A percentile compares a stretch with the other conserved stretches of the same genome.
These are phyloP conservation scores for Entomobrya multifasciata DNA, from an alignment of 2,888 invertebrate genomes.

Conservation along the genomic window DNA sequence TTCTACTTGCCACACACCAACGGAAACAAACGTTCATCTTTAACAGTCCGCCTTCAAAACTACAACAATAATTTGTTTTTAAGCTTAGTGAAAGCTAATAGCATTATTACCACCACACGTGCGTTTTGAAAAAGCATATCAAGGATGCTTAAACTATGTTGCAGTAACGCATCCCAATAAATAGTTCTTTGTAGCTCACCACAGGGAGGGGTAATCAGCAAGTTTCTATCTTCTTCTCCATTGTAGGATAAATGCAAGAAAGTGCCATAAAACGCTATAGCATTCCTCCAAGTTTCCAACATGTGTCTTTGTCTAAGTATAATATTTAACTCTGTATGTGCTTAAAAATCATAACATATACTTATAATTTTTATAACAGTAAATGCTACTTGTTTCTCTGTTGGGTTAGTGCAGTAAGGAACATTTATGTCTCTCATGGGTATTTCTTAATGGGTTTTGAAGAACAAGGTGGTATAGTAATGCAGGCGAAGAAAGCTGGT, in stretches of 20 bases:
- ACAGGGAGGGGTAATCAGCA: constrained; percentile 58
- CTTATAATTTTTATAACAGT: constrained; percentile 6
- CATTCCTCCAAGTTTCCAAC: background rate
- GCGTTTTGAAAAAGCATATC: constrained; percentile 28
- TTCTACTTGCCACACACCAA: constrained; percentile 31
- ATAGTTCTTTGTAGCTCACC: constrained; percentile 28
- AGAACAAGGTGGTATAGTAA: constrained; percentile 52
- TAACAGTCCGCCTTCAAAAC: no score
- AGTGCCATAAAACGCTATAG: constrained; percentile 11
- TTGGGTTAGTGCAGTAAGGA: background rate
- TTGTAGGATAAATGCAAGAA: background rate
- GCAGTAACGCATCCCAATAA: no score
- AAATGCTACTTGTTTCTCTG: background rate
- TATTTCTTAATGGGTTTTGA: constrained; percentile 60
- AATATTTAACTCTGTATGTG: constrained; percentile 7
- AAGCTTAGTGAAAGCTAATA: constrained; percentile 64
- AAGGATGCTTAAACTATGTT: no score
- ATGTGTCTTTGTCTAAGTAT: constrained; percentile 22
- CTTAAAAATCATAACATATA: background rate
- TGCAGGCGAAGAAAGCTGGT: background rate
- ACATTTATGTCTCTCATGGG: constrained; percentile 67
- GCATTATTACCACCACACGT: constrained; percentile 51
- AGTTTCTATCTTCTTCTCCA: constrained; percentile 35
- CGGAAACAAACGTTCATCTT: no score
- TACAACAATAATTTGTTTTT: constrained; percentile 58